Evolutionary conservation across 1,140 invertebrate genomes (phyloP).

Genomic region (Microplitis demolitor): DNA sequence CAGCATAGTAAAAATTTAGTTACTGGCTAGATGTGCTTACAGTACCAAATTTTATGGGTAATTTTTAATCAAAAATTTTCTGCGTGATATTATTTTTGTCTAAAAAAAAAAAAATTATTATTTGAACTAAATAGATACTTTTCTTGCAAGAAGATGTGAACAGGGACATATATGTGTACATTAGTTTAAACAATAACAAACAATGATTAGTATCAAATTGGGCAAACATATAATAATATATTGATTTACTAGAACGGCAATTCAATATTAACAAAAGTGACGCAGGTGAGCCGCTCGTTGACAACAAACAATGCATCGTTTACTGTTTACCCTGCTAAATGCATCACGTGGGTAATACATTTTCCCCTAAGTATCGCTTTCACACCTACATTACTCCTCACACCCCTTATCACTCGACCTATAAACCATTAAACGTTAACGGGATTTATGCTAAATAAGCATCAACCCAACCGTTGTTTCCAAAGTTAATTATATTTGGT

Average conservation of each 20-base stretch:
- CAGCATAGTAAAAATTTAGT: no score
- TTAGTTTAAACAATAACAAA: no score
- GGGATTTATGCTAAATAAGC: slow-evolving; percentile 25
- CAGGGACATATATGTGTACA: no score
- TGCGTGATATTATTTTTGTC: no score
- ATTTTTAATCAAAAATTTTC: no score
- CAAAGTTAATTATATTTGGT: slow-evolving; percentile 12
- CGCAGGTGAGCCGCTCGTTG: slow-evolving; percentile 18
- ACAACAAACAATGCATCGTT: slow-evolving; percentile 19
- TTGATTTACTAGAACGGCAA: not conserved
- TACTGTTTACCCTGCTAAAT: slow-evolving; percentile 25
- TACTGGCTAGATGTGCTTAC: no score
- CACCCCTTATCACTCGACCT: not conserved
- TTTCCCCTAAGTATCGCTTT: not conserved
- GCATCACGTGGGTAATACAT: slow-evolving; percentile 14
- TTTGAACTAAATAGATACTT: no score
- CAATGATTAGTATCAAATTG: no score
- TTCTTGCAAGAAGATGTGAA: no score
- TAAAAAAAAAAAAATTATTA: no score
- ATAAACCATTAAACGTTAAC: slow-evolving; percentile 18
- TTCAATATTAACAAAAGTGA: slow-evolving; percentile 27
- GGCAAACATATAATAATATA: not conserved
- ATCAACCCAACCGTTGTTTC: not conserved
- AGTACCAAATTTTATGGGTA: no score
- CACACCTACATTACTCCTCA: not conserved